A percentile compares a stretch with the other conserved stretches of the same genome.
phyloP scores from a whole-genome alignment of 2,797 vertebrate genomes.

The Alosa sapidissima region DNA sequence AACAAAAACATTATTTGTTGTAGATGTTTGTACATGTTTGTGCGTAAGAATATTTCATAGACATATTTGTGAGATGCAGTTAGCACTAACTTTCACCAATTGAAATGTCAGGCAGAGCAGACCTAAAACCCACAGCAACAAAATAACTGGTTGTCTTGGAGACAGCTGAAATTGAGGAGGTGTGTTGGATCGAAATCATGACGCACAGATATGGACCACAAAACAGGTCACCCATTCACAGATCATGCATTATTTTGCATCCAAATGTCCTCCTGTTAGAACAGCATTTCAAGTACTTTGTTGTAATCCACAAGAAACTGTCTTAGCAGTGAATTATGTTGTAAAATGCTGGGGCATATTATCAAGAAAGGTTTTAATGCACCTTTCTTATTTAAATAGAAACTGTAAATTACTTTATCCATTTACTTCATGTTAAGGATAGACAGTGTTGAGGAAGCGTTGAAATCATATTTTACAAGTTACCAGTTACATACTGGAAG shows the following conservation, averaged over 20 bases:
- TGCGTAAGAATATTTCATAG: neutral
- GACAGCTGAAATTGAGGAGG: constrained; percentile 31
- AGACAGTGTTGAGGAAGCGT: too few relatives aligned
- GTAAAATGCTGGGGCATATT: neutral
- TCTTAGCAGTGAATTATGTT: neutral
- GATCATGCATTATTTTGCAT: neutral
- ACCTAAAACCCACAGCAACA: neutral
- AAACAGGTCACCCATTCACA: neutral
- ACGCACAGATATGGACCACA: constrained; percentile 7
- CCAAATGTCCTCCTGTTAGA: neutral
- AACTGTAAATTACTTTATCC: neutral
- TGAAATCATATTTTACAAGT: too few relatives aligned
- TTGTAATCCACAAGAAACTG: neutral
- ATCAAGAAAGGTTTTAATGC: neutral
- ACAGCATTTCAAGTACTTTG: neutral
- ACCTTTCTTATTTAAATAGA: neutral
- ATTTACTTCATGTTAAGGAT: neutral
- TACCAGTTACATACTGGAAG: too few relatives aligned
- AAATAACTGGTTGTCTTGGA: constrained; percentile 38
- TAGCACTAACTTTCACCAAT: neutral
- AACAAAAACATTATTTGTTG: neutral
- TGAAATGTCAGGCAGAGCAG: neutral
- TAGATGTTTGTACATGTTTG: neutral
- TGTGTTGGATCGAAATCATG: constrained; percentile 26
- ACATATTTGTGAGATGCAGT: neutral